These are phyloP conservation scores for Netelia fuscicornis DNA, from an alignment of 2,888 invertebrate species.

Conservation along the genomic window DNA sequence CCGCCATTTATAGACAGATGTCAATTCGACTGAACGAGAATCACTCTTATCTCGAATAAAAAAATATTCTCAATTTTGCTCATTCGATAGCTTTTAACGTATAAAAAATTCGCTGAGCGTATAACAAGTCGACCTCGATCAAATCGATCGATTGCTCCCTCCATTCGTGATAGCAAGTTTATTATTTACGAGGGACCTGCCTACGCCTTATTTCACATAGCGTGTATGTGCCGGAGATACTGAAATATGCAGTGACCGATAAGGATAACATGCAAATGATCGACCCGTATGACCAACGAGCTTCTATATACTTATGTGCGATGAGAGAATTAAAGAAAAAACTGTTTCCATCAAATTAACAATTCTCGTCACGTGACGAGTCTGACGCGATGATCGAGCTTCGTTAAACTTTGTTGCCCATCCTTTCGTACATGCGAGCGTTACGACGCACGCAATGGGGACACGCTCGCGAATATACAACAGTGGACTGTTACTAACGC, in stretches of 20 bases:
- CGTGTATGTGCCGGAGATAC: not conserved
- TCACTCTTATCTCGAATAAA: not conserved
- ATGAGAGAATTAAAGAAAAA: not conserved
- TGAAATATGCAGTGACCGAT: not conserved
- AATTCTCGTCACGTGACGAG: constrained; percentile 58
- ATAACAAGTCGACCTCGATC: constrained; percentile 45
- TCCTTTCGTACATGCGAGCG: constrained; percentile 16
- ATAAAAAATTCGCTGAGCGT: not conserved
- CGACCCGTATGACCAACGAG: not conserved
- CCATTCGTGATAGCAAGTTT: constrained; percentile 41
- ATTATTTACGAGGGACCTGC: constrained; percentile 46
- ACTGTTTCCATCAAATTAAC: constrained; percentile 15
- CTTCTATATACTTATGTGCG: not conserved
- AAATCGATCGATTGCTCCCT: constrained; percentile 51
- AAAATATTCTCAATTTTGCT: not conserved
- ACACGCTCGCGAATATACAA: constrained; percentile 30
- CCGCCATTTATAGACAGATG: not conserved
- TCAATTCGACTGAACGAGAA: not conserved
- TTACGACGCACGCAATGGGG: constrained; percentile 40
- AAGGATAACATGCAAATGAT: constrained; percentile 3
- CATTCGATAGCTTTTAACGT: not conserved
- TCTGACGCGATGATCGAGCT: constrained; percentile 22
- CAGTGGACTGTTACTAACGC: constrained; percentile 21
- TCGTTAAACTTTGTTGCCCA: constrained; percentile 28
- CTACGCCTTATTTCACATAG: constrained; percentile 32